phyloP scores from a whole-genome alignment of 30 jellyfish, hydroid and myxozoan species.

The Chironex yamaguchii region DNA sequence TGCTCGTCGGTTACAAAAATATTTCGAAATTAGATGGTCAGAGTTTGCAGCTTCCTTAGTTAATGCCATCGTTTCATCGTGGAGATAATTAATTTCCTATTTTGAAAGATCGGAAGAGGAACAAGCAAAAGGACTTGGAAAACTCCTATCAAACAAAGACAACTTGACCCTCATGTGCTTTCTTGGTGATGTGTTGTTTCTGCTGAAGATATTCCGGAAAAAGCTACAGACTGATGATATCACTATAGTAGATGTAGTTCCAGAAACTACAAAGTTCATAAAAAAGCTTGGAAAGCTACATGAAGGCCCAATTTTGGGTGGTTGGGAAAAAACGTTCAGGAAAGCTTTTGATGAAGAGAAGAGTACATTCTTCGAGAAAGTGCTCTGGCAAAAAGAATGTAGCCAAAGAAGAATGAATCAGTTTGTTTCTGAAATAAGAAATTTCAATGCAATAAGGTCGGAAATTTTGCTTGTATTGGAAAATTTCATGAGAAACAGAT shows the following conservation, averaged over 20 bases:
- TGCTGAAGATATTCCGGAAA: slow-evolving; percentile 29
- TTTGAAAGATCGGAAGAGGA: slow-evolving; percentile 8
- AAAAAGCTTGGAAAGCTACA: slow-evolving; percentile 40
- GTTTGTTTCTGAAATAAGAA: slow-evolving; percentile 51
- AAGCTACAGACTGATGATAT: slow-evolving; percentile 38
- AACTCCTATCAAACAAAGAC: slow-evolving; percentile 52
- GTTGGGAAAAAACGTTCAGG: slow-evolving; percentile 5
- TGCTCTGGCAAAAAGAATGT: slow-evolving; percentile 43
- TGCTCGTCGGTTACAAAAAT: slow-evolving; percentile 4
- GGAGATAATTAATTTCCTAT: slow-evolving; percentile 24
- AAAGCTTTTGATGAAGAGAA: slow-evolving; percentile 54
- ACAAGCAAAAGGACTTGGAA: slow-evolving; percentile 31
- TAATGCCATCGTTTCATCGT: slow-evolving; percentile 24
- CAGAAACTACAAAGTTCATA: neutral
- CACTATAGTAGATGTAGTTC: slow-evolving; percentile 2
- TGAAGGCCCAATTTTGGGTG: slow-evolving; percentile 31
- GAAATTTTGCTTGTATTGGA: slow-evolving; percentile 28
- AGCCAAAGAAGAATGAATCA: slow-evolving; percentile 47
- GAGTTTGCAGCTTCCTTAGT: slow-evolving; percentile 29
- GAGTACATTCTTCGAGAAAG: slow-evolving; percentile 39
- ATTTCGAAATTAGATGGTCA: slow-evolving; percentile 45
- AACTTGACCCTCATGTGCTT: slow-evolving; percentile 41
- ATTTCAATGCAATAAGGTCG: slow-evolving; percentile 47
- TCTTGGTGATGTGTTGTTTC: slow-evolving; percentile 51
- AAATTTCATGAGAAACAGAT: slow-evolving; percentile 24